Evolutionary conservation across 2,113 vertebrate genomes (phyloP).

Genomic region (Archilochus colubris): DNA sequence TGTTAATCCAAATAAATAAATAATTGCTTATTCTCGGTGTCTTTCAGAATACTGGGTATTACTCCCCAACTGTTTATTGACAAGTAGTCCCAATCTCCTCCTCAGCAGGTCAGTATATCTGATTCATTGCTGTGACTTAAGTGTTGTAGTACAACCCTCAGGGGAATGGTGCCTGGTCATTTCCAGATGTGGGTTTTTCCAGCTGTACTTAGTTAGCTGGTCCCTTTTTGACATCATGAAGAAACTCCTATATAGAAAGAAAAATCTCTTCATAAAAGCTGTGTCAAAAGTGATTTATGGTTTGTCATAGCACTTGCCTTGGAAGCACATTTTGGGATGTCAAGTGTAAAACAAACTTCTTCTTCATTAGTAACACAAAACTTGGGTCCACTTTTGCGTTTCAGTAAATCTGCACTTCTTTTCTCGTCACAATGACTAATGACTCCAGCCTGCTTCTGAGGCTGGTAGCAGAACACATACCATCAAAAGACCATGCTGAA

Average conservation of each 20-base stretch:
- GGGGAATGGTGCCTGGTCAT: not conserved
- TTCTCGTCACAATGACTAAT: not conserved
- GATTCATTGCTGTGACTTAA: not conserved
- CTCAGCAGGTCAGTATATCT: not conserved
- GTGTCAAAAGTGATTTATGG: not conserved
- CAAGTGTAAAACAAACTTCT: not conserved
- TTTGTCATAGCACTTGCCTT: not conserved
- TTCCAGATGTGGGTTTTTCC: not conserved
- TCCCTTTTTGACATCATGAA: not conserved
- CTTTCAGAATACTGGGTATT: not conserved
- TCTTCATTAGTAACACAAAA: accelerated
- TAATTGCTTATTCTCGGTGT: not conserved
- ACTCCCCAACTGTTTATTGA: not conserved
- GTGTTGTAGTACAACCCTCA: not conserved
- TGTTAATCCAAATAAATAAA: not conserved
- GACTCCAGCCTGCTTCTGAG: not conserved
- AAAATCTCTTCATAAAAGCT: not conserved
- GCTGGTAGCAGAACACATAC: not conserved
- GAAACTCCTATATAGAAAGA: not conserved
- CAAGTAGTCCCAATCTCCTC: not conserved
- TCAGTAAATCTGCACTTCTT: not conserved
- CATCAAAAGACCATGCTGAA: not conserved
- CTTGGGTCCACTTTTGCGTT: not conserved
- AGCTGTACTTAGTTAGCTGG: not conserved
- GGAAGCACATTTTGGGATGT: not conserved